Base-by-base conservation (phyloP, 1,140 invertebrate species). In the Campodea augens region DNA sequence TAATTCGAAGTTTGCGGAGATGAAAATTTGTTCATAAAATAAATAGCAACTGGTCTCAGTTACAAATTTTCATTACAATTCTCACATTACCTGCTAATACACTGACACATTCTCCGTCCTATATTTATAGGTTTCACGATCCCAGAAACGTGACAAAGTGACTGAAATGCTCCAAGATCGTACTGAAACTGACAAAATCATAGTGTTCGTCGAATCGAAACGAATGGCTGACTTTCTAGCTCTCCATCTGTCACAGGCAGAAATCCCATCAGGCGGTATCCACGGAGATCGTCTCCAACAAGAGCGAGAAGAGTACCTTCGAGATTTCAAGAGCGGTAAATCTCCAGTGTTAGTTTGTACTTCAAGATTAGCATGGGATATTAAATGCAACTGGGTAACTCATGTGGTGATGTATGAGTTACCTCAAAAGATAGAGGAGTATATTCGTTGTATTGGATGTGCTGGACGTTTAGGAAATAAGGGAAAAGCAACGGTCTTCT, bases 321-420 rank as follows among this genome's bases (percentile, higher is more conserved):
- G 62, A 5, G 82, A 89, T 56, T 97, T 98, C 57, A 77, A 75
- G 54, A 68, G 55, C 44, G 84, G 84, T 2, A 62, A 57, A 3
- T 75, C 75, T 55, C 72, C 73, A 21, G 77, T 93, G 47, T 58
- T 97, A 3, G 85, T 96, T 7, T 89, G 89, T 1, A 96, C 91
- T 1, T 82, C 83, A n/a, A 90, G 96, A 1, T 88, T 88, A 15
- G 84, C 89, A 0, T 64, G 91, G 43, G 91, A 91, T 12, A 59
- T 90, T 7, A n/a, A 90, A 60, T 88, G 90, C 38, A 76, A 75
- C 38, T 75, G 78, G 43, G 80, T 92, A 0, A 69, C 75, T 40
- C 81, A 88, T 54, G 91, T 96, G 0, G 76, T 97, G 4, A 96
- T 96, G 59, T 96, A 78, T 56, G 90, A 96, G 60, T 56, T 96